phyloP scores from a whole-genome alignment of 2,113 vertebrate species.

The Nothocercus nigrocapillus region DNA sequence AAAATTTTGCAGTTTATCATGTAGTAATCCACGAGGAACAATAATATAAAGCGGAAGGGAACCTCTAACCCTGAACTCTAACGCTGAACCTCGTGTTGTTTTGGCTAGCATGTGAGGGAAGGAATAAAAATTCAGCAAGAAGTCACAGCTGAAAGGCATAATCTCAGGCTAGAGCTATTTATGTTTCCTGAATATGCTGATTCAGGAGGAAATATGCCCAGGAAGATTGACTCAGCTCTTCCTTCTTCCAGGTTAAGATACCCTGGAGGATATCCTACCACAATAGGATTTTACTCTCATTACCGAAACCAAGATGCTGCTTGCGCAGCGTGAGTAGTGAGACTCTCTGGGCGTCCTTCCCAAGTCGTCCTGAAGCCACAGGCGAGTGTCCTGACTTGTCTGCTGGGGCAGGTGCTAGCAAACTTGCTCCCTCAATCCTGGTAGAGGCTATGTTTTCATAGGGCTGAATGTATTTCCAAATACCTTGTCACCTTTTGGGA shows the following conservation, averaged over 20 bases:
- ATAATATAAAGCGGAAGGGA: background rate
- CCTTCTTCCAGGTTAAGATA: background rate
- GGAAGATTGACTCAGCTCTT: slow-evolving; percentile 3
- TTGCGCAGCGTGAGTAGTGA: background rate
- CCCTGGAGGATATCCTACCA: background rate
- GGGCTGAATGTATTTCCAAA: background rate
- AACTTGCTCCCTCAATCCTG: background rate
- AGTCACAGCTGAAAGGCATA: background rate
- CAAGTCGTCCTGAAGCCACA: background rate
- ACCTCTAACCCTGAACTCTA: background rate
- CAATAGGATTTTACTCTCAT: background rate
- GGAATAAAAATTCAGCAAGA: background rate
- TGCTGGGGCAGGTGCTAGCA: background rate
- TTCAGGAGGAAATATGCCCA: background rate
- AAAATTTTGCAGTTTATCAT: background rate
- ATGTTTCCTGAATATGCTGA: background rate
- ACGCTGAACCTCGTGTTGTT: background rate
- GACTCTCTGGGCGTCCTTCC: background rate
- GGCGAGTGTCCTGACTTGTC: background rate
- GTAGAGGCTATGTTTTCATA: background rate
- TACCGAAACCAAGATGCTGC: background rate
- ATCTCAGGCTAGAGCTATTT: background rate
- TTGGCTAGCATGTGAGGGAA: background rate
- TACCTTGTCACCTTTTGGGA: too few species aligned
- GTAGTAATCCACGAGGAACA: background rate